Percentiles rank a stretch among this genome's conserved stretches.
Evolutionary conservation across 2,888 invertebrate genomes (phyloP).

Genomic region (Leptinotarsa tumamoca): DNA sequence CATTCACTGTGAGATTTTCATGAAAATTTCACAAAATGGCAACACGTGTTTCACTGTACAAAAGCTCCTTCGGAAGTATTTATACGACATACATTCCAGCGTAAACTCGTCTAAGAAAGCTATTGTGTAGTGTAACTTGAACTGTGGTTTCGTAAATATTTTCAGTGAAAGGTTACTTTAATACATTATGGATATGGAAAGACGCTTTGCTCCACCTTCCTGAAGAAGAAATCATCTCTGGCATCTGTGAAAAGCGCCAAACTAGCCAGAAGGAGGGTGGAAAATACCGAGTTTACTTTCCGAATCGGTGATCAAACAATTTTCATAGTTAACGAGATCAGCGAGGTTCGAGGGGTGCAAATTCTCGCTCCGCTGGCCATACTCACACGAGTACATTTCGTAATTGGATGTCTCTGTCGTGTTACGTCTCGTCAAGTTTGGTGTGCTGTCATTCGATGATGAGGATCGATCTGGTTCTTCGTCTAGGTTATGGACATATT

Average conservation of each 20-base stretch:
- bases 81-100: too few species aligned
- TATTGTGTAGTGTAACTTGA: not conserved
- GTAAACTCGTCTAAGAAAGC: not conserved
- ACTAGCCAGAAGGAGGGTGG: constrained; percentile 54
- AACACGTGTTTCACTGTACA: too few species aligned
- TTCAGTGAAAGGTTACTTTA: not conserved
- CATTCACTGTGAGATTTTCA: too few species aligned
- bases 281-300: constrained; percentile 64
- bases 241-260: constrained; percentile 30
- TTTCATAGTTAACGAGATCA: constrained; percentile 67
- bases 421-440: constrained; percentile 22
- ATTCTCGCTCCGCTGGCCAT: constrained; percentile 33
- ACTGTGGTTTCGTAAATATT: not conserved
- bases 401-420: constrained; percentile 53
- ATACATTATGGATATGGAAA: too few species aligned
- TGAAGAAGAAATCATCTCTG: not conserved
- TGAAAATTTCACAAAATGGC: too few species aligned
- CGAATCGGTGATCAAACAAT: constrained; percentile 68
- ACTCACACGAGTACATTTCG: constrained; percentile 53
- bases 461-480: not conserved
- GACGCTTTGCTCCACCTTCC: not conserved
- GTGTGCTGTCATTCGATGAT: not conserved
- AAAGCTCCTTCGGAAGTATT: too few species aligned
- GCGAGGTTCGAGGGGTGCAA: constrained; percentile 51
- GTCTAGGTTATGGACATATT: not conserved